Base-by-base conservation (phyloP, 2,113 vertebrate species). In the Chaetura pelagica region DNA sequence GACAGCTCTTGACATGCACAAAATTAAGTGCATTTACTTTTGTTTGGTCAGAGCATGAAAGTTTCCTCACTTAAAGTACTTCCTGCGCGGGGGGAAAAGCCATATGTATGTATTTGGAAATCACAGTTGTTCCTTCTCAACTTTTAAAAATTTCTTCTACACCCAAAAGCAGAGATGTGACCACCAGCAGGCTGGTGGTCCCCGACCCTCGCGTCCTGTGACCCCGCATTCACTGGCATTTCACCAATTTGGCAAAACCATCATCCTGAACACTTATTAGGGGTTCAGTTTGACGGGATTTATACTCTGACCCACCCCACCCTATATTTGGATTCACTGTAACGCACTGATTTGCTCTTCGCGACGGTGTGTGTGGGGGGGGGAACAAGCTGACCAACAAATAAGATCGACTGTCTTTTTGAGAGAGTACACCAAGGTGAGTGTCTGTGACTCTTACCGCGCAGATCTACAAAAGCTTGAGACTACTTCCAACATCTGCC, bases 361-460 rank as follows among this genome's bases (percentile, higher is more conserved):
- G 8, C 10, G 32, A 14, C 3, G 1, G 15, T 12, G 19, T 0
- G 8, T 12, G 35, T 12, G 57, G 38, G 38, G 17, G 15, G n/a
- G 18, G 40, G 9, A 55, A 4, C 52, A 29, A 0, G 44, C 35
- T 35, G 27, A 42, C 42, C 35, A 38, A 21, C 26, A 30, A 52
- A 20, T 7, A 13, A 15, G 20, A 34, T 2, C 12, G 46, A 30
- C 63, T 32, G 10, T 9, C 54, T 22, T 23, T 32, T 7, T 18
- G 49, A n/a, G 10, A 10, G 13, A 69, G 7, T 9, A 8, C 40
- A 22, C 7, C 8, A 12, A 29, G 22, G 32, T 54, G 1, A n/a
- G 26, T 0, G 9, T 1, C 4, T 42, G 24, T 34, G 14, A 75
- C 13, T 27, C 23, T 38, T 14, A 46, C 15, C 20, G 20, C 2